Evolutionary conservation across 2,888 invertebrate species (phyloP), one percentile per base, ranked within the genome.

Genomic region (Parnassius apollo): DNA sequence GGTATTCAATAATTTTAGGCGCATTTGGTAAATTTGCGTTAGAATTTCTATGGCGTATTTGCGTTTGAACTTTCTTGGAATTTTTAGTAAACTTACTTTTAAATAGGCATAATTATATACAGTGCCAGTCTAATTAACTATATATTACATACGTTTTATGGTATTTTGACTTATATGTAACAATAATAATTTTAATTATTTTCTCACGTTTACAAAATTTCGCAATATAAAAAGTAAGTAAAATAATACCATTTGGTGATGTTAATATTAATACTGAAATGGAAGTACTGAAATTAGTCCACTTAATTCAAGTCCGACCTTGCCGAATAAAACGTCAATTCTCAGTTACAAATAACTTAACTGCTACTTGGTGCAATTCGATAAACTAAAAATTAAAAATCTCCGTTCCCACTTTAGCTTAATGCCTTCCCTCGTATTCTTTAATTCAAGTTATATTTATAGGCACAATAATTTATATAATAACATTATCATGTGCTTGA

Each of bases 1-100:
- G 45, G 58, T 11, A 59, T 55, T 52, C 59, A 51, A 57, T 64
- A 52, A 59, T 63, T 54, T 50, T 42, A 63, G 55, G 42, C 50
- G 52, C 48, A 46, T 59, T 54, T 49, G 52, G 50, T 61, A 50
- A 56, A 58, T 50, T 49, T 54, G 54, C 54, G 49, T 54, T 53
- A 49, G 44, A 49, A 42, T 50, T 46, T 42, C 49, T 18, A 13
- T 10, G 2, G 22, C 18, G 11, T 2, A 45, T 18, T 35, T 46
- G 12, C 55, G 18, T 51, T 51, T 61, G 25, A 56, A 35, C 8
- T 42, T 10, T 11, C 9, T 49, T 48, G 25, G 18, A 44, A 35
- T 35, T 35, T 49, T 8, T 12, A 12, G 44, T 3, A 53, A 35
- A 35, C 35, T 35, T 35, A 35, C 35, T 7, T 35, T 35, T 35